A percentile compares a stretch with the other conserved stretches of the same genome.
Evolutionary conservation across 2,888 invertebrate species (phyloP).

Genomic region (Oxytorus armatus): DNA sequence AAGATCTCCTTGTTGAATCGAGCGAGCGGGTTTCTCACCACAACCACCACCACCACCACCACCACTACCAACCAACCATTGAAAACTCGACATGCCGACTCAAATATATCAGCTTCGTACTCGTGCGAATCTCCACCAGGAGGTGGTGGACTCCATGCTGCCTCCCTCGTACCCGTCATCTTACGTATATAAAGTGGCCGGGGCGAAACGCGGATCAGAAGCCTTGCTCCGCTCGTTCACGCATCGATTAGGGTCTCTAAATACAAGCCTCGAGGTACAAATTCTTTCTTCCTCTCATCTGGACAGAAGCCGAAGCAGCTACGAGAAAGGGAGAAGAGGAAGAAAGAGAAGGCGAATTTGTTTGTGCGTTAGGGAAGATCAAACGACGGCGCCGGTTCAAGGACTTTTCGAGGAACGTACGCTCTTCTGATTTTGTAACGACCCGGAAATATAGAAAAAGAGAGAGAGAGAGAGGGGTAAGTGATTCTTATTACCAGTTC

Average conservation of each 20-base stretch:
- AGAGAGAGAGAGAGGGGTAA: constrained; percentile 44
- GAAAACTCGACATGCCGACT: constrained; percentile 28
- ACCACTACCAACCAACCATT: constrained; percentile 51
- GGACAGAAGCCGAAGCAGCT: not conserved
- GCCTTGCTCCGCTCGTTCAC: constrained; percentile 80
- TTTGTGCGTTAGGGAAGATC: constrained; percentile 43
- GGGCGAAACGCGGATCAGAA: constrained; percentile 83
- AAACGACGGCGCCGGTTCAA: constrained; percentile 39
- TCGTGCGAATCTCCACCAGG: constrained; percentile 73
- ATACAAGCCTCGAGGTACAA: constrained; percentile 7
- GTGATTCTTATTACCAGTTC: constrained; percentile 25
- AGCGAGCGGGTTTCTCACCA: constrained; percentile 62
- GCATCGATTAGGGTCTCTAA: constrained; percentile 71
- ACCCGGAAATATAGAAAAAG: not conserved
- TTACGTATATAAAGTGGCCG: constrained; percentile 83
- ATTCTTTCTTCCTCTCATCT: constrained; percentile 13
- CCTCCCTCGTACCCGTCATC: constrained; percentile 77
- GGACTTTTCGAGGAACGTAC: constrained; percentile 47
- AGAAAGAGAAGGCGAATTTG: too few species aligned
- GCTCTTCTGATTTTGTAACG: constrained; percentile 35
- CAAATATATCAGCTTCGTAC: constrained; percentile 55
- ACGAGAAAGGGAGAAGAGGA: constrained; percentile 6
- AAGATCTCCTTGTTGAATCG: constrained; percentile 44
- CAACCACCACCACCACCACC: constrained; percentile 1
- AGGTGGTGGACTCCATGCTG: constrained; percentile 74